Conservation (phyloP, 2,113 vertebrate species). For the Chlorocebus sabaeus region DNA sequence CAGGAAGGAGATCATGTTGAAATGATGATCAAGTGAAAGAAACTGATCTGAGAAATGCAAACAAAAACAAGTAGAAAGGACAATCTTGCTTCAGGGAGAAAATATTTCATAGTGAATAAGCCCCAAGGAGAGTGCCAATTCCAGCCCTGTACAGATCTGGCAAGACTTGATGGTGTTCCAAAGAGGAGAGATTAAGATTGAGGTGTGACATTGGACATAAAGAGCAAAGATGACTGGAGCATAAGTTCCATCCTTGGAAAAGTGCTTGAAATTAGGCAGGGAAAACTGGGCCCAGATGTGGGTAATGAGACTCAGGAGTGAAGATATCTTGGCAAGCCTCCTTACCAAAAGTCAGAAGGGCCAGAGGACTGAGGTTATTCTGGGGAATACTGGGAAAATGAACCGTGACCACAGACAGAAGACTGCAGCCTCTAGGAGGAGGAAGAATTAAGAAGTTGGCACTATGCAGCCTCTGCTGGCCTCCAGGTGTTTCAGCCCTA, state of each 20-base stretch:
- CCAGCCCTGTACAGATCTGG: neutral
- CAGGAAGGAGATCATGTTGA: neutral
- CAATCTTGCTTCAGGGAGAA: neutral
- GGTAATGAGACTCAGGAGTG: neutral
- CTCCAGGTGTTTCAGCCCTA: neutral
- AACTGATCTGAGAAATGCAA: neutral
- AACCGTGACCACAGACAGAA: no score
- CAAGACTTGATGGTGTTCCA: neutral
- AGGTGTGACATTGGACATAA: neutral
- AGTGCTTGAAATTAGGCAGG: neutral
- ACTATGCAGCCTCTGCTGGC: neutral
- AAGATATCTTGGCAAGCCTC: neutral
- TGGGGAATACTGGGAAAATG: neutral
- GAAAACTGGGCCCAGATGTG: neutral
- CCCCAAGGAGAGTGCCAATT: no score
- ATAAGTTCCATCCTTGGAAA: neutral
- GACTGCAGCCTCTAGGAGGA: neutral
- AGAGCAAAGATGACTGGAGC: neutral
- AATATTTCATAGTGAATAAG: neutral
- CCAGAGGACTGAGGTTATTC: neutral
- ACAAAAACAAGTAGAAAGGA: neutral
- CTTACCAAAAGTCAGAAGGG: neutral
- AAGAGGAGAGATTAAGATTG: neutral
- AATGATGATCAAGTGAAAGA: neutral
- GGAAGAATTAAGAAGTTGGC: neutral